Evolutionary conservation across 2,113 vertebrate genomes (phyloP), one percentile per base, ranked within the genome.

Genomic region (Centropus unirufus): DNA sequence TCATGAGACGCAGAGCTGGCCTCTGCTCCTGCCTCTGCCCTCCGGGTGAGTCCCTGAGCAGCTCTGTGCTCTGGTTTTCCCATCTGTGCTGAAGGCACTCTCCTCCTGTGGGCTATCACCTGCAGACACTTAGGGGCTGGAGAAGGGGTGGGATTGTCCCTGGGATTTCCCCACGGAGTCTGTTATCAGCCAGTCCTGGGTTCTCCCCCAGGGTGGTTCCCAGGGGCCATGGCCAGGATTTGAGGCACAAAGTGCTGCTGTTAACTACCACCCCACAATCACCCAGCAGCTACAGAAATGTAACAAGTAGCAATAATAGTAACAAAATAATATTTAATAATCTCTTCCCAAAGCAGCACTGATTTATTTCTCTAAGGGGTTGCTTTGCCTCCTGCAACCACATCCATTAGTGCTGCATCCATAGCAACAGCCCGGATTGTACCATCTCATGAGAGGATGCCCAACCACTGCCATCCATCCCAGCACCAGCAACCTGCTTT

Each of bases 11-110:
- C 8, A 54, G 30, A 39, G 29, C 3, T 81, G 64, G 22, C 21
- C 44, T 49, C 49, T 82, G 58, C 30, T 66, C 16, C 52, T 83
- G 54, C n/a, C 44, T 27, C 79, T 67, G 51, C 8, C 12, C 8
- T 8, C 9, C 52, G 2, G 5, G 36, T 4, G 1, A 72, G 78
- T 18, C n/a, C 32, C 66, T 54, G 0, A 0, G 62, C 30, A 67
- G 42, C 54, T 73, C 82, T 12, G 20, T 18, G 34, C 52, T 55
- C 47, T 23, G 11, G 5, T 39, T n/a, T 51, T n/a, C 63, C 66
- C 67, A 30, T 23, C 42, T 8, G 14, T 9, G 63, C 20, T n/a
- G 74, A n/a, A 39, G 54, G 21, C 44, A 6, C 21, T 4, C 44
- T 57, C 17, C 72, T 14, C 18, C 79, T 32, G 32, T 0, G 3